Base-by-base conservation (phyloP, 2,797 vertebrate species). In the Varecia variegata region DNA sequence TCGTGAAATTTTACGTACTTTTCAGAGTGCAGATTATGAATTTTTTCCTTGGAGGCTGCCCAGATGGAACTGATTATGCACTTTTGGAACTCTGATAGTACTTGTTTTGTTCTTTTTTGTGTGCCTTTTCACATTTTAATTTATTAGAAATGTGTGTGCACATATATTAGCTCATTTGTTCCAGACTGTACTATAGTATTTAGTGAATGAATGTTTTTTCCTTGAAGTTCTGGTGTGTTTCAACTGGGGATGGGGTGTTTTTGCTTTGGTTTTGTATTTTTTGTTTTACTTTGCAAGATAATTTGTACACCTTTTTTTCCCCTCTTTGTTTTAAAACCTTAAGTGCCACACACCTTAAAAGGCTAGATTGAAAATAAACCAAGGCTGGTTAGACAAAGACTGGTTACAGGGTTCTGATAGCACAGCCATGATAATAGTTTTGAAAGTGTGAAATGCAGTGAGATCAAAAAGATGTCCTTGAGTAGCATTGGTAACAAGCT, bases 261-360 rank as follows among this genome's bases (percentile, higher is more conserved):
- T 76, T 94, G 43, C 79, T 90, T 89, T 86, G 52, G 45, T 82
- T 81, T 95, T 67, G 25, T 43, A 40, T 58, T 65, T 77, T 83
- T 58, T 80, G 30, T 90, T 82, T 88, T 88, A 68, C 93, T 87
- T 81, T 93, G 43, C 23, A 91, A 85, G 90, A 54, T 90, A 83
- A 76, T 76, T 76, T 92, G 40, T 54, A 30, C 4, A 73, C 35
- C 1, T 12, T 32, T 52, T 91, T n/a, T 85, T 27, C 23, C 8
- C 23, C 8, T 65, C 56, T 83, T 90, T 87, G 38, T 90, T 95
- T 95, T 77, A 90, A 90, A 92, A 76, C 23, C 2, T 52, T 25
- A 68, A 74, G 9, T 35, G 52, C 71, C 21, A 79, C 1, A 52
- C 30, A 30, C 23, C 62, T 82, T 45, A 76, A 95, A 87, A 80